Base-by-base conservation (phyloP, 2,797 vertebrate genomes). In the Diglossa cyanea region DNA sequence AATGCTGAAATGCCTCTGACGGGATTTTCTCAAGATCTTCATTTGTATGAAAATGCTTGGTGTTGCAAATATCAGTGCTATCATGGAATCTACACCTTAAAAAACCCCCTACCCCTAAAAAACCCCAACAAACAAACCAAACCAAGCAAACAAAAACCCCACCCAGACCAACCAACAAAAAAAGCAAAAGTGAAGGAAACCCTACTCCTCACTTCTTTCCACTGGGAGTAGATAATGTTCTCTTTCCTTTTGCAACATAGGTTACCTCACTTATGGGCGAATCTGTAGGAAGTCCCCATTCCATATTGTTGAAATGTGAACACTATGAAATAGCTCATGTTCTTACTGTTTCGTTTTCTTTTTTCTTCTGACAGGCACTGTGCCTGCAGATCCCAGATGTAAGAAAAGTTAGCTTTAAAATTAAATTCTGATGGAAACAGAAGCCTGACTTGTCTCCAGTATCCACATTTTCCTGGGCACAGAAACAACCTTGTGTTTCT, bases 371-470 rank as follows among this genome's bases (percentile, higher is more conserved):
- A 57, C 10, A 61, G 21, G 28, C 23, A 71, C 15, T 71, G 16
- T 55, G 26, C 30, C 30, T 78, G 40, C 5, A 72, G 26, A 90
- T 35, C 23, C 51, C 39, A 92, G 55, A 35, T 40, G 15, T 31
- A 78, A 90, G 30, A 66, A 71, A 87, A 63, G 10, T n/a, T 67
- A 92, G 23, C 30, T 87, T 71, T 68, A 45, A 47, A 88, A 83
- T 48, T 4, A 76, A 70, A 66, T 79, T 68, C 33, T 45, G 44
- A 76, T 58, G 48, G 26, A 78, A 86, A 50, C 12, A 47, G 39
- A 83, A 83, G 11, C 14, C n/a, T 61, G 39, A 68, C 10, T 50
- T n/a, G 31, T 65, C 77, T 66, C 39, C 57, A 70, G 18, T 30
- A 80, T 80, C 13, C 40, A 58, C 47, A 33, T 70, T 86, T 80